Evolutionary conservation across 35 echinoderm and acorn worm genomes (phyloP), one percentile per base, ranked within the genome.

Genomic region (Strongylocentrotus purpuratus): DNA sequence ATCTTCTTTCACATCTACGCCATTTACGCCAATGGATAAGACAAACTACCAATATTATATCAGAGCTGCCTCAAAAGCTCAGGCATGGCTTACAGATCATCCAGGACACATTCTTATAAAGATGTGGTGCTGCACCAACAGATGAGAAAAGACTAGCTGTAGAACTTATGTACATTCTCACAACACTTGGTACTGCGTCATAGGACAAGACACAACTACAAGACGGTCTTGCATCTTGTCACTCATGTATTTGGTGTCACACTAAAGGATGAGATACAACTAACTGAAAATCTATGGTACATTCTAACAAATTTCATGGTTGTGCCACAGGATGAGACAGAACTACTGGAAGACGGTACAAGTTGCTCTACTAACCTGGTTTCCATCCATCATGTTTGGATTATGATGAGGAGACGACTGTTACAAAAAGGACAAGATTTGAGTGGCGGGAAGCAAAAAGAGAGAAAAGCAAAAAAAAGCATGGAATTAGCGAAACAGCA

Each of bases 391-490:
- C 96, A 97, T 97, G 94, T 96, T 95, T 59, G 94, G 95, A 95
- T 95, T 95, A 96, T 94, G 94, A 94, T 97, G 96, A 86, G 95
- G 96, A 97, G 96, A 95, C 95, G 95, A 95, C 96, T 97, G 96
- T 59, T 92, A 86, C 45, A 87, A 46, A 45, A 95, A 41, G 46
- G 47, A 46, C 71, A 88, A 88, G 47, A 45, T 2, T 86, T 94
- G 32, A 85, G 58, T 31, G 11, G 46, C 28, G 31, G 33, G 46
- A 33, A 86, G 60, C 33, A 92, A 94, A 92, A 86, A 88, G 47
- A 32, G 46, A 94, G 61, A 52, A 14, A 94, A 90, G 47, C 28
- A 6, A 20, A 94, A 96, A 55, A 85, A 96, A 60, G 58, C 92
- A 94, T 45, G 33, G 12, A 47, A 88, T 32, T 85, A 85, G 31